phyloP scores from a whole-genome alignment of 2,113 vertebrate genomes.

The Pelmatolapia mariae region DNA sequence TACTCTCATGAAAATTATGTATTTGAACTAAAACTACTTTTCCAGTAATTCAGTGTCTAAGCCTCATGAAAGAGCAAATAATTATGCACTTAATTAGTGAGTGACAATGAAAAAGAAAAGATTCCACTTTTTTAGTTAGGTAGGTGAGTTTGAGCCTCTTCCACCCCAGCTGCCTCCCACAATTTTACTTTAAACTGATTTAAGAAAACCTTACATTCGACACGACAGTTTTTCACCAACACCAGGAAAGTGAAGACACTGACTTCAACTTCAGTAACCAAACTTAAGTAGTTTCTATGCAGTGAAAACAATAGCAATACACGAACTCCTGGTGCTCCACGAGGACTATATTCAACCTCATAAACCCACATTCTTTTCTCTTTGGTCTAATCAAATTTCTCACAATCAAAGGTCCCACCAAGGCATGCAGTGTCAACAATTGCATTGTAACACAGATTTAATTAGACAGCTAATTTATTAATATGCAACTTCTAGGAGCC shows the following conservation, averaged over 20 bases:
- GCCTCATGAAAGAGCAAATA: not conserved
- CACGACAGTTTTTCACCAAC: not conserved
- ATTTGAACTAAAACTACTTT: not conserved
- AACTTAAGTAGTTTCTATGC: not conserved
- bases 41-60: not conserved
- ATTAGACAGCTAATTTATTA: not conserved
- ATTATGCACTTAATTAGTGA: not conserved
- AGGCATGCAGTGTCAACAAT: not conserved
- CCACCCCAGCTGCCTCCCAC: not conserved
- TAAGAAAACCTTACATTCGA: not conserved
- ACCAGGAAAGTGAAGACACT: not conserved
- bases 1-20: not conserved
- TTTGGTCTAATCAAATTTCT: not conserved
- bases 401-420: not conserved
- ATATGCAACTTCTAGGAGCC: not conserved
- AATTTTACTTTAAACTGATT: not conserved
- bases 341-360: not conserved
- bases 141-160: not conserved
- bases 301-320: not conserved
- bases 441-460: not conserved
- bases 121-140: not conserved
- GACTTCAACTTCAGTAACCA: not conserved
- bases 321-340: not conserved
- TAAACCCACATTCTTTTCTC: not conserved
- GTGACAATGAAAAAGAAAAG: accelerated